A percentile compares a stretch with the other conserved stretches of the same genome.
phyloP scores from a whole-genome alignment of 2,888 invertebrate species.

The Osedax frankpressi region DNA sequence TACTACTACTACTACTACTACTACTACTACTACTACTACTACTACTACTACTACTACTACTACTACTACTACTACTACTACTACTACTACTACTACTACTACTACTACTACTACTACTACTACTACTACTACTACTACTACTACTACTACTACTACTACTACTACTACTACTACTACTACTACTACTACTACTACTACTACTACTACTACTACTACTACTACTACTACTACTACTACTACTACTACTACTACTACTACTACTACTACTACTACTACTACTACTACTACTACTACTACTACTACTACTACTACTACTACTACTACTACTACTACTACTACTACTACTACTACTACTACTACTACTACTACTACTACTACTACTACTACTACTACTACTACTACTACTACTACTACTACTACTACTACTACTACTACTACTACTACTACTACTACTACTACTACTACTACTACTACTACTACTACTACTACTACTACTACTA shows the following conservation, averaged over 20 bases:
- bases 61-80: slow-evolving; percentile 12
- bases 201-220: slow-evolving; percentile 12
- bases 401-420: background rate
- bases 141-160: slow-evolving; percentile 4
- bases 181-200: slow-evolving; percentile 12
- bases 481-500: background rate
- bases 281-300: slow-evolving; percentile 12
- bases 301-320: slow-evolving; percentile 12
- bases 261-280: slow-evolving; percentile 12
- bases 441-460: background rate
- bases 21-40: slow-evolving; percentile 12
- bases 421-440: background rate
- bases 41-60: slow-evolving; percentile 12
- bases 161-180: background rate
- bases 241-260: slow-evolving; percentile 12
- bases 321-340: slow-evolving; percentile 14
- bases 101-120: background rate
- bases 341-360: background rate
- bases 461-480: background rate
- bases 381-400: background rate
- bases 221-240: slow-evolving; percentile 12
- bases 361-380: background rate
- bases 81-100: background rate
- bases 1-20: slow-evolving; percentile 12
- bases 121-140: background rate